These are phyloP conservation scores for Sander lucioperca DNA, from an alignment of 2,113 vertebrate genomes.

Conservation along the genomic window DNA sequence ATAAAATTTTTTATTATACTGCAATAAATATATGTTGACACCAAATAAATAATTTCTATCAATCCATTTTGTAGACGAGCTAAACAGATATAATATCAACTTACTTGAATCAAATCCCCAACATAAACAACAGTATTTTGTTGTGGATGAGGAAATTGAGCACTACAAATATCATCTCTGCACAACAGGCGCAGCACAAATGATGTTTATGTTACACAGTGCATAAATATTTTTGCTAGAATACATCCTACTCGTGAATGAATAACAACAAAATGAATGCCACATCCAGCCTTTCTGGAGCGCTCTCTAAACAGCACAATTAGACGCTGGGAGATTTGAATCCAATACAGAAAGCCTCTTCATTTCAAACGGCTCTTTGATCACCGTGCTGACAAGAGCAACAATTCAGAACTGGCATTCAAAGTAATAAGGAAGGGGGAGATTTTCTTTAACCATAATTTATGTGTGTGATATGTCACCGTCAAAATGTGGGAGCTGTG, in stretches of 20 bases:
- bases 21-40: not conserved
- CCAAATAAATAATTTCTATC: slow-evolving; percentile 11
- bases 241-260: slow-evolving; percentile 56
- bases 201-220: slow-evolving; percentile 57
- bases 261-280: slow-evolving; percentile 60
- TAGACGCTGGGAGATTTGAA: slow-evolving; percentile 59
- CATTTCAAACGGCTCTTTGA: slow-evolving; percentile 72
- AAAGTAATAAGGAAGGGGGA: slow-evolving; percentile 41
- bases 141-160: slow-evolving; percentile 42
- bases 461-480: slow-evolving; percentile 9
- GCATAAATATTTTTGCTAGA: slow-evolving; percentile 64
- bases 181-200: slow-evolving; percentile 52
- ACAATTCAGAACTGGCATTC: slow-evolving; percentile 49
- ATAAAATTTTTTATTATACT: not conserved
- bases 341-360: slow-evolving; percentile 44
- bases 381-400: slow-evolving; percentile 67
- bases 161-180: slow-evolving; percentile 48
- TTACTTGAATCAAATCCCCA: slow-evolving; percentile 23
- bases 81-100: slow-evolving; percentile 17
- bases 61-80: slow-evolving; percentile 8
- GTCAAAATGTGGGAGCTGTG: slow-evolving; percentile 8
- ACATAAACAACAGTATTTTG: slow-evolving; percentile 2
- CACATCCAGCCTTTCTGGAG: slow-evolving; percentile 34
- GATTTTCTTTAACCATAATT: slow-evolving; percentile 29
- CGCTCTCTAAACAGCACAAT: slow-evolving; percentile 59